Base-by-base conservation (phyloP, 2,888 invertebrate species). In the Lepidochrysops patricia region DNA sequence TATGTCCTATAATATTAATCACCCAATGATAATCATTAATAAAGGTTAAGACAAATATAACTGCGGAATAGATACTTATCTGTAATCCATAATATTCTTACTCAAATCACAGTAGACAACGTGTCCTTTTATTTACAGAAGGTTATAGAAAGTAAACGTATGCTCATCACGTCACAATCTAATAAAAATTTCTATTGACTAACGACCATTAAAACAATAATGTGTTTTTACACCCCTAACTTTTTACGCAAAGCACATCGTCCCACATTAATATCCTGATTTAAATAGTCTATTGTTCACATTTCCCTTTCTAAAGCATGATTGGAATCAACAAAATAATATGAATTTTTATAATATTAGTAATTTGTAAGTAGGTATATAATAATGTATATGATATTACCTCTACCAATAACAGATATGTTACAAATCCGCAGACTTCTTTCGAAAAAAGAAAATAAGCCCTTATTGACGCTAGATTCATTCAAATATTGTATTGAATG, bases 281-380 rank as follows among this genome's bases (percentile, higher is more conserved):
- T 64, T 67, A 65, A 65, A 65, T 63, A 63, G 62, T 61, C 66
- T 56, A 66, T 66, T 66, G 66, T 66, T 62, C 62, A 25, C 62
- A 63, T 66, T 65, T 66, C 65, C 65, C 62, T 48, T 63, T 57
- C 48, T 57, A 26, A 54, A 19, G 56, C 58, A 60, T 60, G 61
- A 26, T 57, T 64, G 62, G 62, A 66, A 65, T 66, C 62, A n/a
- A 50, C 32, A 37, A 43, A n/a, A n/a, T n/a, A n/a, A n/a, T n/a
- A 58, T 57, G 27, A 19, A 12, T 27, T 15, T 58, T 48, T 25
- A 32, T 19, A 7, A 6, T 2, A 27, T 52, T 27, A 34, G n/a
- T 34, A 34, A 34, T 5, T n/a, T n/a, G n/a, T n/a, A 43, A 7
- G 4, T 23, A 4, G 43, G 19, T 43, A 19, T 43, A 19, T 23